phyloP scores from a whole-genome alignment of 2,113 vertebrate genomes.

The Odocoileus hemionus region DNA sequence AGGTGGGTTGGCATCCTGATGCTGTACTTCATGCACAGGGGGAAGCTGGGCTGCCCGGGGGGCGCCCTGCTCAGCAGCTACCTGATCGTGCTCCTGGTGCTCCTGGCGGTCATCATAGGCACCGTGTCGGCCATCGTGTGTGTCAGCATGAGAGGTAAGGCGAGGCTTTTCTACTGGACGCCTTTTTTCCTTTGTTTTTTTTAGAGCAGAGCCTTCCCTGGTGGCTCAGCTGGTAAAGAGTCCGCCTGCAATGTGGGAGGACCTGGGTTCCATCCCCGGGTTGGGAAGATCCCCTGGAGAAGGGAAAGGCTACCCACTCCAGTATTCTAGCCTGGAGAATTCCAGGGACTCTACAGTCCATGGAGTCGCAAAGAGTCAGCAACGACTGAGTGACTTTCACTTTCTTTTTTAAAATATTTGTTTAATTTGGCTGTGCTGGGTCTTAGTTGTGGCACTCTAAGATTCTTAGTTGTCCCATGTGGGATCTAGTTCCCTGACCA shows the following conservation, averaged over 20 bases:
- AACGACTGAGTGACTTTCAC: neutral
- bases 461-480: neutral
- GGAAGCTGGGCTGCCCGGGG: conserved; percentile 85
- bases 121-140: conserved; percentile 87
- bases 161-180: neutral
- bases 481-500: neutral
- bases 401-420: neutral
- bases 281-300: neutral
- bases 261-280: neutral
- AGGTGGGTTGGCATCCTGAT: conserved; percentile 93
- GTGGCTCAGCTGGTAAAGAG: neutral
- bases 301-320: neutral
- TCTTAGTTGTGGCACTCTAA: neutral
- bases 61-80: conserved; percentile 87
- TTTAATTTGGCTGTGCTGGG: neutral
- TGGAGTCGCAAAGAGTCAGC: neutral
- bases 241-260: neutral
- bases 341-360: neutral
- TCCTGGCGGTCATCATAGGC: conserved; percentile 89
- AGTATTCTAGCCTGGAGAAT: neutral
- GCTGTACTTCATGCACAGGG: conserved; percentile 86
- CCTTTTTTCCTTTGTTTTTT: neutral
- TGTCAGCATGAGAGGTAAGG: conserved; percentile 93
- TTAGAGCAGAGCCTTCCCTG: neutral
- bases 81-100: conserved; percentile 87